Evolutionary conservation across 2,888 invertebrate species (phyloP), one percentile per base, ranked within the genome.

Genomic region (Cephus runcator): DNA sequence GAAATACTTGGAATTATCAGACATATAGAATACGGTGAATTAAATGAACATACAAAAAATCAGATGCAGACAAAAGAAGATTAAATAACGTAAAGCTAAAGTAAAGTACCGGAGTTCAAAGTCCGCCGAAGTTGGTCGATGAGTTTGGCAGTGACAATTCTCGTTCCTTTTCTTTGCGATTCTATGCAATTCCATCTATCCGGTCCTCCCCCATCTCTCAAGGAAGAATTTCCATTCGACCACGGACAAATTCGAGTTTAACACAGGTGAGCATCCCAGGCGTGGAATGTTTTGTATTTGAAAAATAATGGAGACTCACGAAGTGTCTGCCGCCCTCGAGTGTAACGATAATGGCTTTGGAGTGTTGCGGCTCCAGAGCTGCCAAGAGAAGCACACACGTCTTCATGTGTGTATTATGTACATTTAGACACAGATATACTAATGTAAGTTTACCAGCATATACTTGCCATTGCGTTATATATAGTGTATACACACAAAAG

Each of bases 331-430:
- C 31, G 33, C 33, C 31, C 71, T 71, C 75, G 69, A 78, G 71
- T 84, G 85, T 86, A 86, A 88, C 87, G 87, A 86, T 89, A 89
- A 89, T 89, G 88, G 88, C 85, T 88, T 87, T 87, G 82, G 86
- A 89, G 85, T 88, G 87, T 87, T 86, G 85, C 85, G 86, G 83
- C 83, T 86, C 77, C 77, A 23, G 78, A 56, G 76, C 76, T 81
- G 71, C 40, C 33, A 68, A 81, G 77, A 79, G 40, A 77, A 36
- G 76, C 40, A 34, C 56, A 56, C 15, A 11, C 11, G 31, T 73
- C 36, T 33, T 73, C 77, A 40, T 40, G 69, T 23, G n/a, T 68
- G 34, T 69, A 34, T 69, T 75, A 74, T 34, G 35, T 75, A 73
- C 71, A 40, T 71, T 77, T 56, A 36, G 33, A 35, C 75, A 35